A percentile compares a stretch with the other conserved stretches of the same genome.
Conservation (phyloP, 2,113 vertebrate species). For the Terrapene triunguis region DNA sequence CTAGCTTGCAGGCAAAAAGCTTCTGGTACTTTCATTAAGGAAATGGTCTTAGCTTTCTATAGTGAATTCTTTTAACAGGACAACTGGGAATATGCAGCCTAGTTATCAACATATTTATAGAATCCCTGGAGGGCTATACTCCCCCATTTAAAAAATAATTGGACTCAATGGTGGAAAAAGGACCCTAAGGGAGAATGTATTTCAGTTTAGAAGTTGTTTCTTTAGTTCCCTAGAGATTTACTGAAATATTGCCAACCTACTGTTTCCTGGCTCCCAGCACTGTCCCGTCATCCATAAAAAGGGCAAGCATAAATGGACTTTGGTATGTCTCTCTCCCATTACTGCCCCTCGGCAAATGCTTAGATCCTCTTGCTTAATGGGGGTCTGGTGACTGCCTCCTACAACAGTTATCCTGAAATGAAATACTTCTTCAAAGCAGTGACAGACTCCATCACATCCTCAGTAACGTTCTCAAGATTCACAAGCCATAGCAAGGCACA, state of each 20-base stretch:
- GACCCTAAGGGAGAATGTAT: background rate
- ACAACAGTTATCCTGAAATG: background rate
- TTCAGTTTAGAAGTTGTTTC: constrained; percentile 6
- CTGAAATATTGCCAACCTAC: background rate
- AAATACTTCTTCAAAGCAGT: background rate
- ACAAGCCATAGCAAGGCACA: background rate
- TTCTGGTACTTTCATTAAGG: background rate
- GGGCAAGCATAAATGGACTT: accelerated
- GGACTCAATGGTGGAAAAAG: background rate
- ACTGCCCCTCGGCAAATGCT: background rate
- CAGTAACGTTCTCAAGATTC: background rate
- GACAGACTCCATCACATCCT: background rate
- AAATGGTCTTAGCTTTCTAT: background rate
- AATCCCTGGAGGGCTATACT: background rate
- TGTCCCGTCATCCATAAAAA: background rate
- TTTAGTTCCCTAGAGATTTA: constrained; percentile 12
- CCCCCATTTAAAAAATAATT: constrained; percentile 28
- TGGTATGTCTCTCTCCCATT: accelerated
- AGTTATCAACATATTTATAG: background rate
- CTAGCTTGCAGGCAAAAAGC: background rate
- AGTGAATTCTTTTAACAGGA: background rate
- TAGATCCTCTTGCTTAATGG: background rate
- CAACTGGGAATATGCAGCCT: constrained; percentile 12
- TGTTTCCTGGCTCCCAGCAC: background rate
- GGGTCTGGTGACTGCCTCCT: background rate